These are phyloP conservation scores for Spinus pinus DNA, from an alignment of 2,797 vertebrate genomes.

Conservation along the genomic window DNA sequence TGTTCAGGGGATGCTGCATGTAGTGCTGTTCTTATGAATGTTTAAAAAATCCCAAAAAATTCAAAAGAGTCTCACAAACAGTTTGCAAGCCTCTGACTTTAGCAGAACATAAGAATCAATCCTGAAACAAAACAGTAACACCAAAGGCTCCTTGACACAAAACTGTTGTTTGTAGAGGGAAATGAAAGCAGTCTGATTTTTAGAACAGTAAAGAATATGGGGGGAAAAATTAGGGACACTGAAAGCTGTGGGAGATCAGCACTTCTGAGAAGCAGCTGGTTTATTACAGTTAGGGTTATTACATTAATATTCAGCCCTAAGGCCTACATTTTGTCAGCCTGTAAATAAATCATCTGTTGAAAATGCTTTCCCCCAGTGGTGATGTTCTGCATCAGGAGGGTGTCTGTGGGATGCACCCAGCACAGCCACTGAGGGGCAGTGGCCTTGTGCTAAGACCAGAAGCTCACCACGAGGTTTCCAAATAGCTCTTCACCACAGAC, in stretches of 20 bases:
- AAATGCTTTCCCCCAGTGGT: not conserved
- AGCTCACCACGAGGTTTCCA: not conserved
- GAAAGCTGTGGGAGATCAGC: not conserved
- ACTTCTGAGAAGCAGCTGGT: not conserved
- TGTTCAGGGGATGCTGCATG: not conserved
- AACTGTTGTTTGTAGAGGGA: not conserved
- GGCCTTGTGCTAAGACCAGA: not conserved
- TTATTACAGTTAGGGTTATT: not conserved
- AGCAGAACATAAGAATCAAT: not conserved
- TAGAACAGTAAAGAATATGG: not conserved
- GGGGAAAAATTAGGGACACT: not conserved
- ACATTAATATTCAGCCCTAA: constrained; percentile 18
- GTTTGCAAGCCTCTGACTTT: not conserved
- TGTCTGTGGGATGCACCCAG: not conserved
- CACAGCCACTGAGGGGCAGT: not conserved
- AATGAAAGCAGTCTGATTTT: not conserved
- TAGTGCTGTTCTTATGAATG: not conserved
- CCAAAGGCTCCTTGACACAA: not conserved
- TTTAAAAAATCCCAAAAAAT: not conserved
- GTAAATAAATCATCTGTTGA: not conserved
- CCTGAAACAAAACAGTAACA: not conserved
- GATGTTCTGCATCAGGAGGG: not conserved
- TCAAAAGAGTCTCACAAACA: not conserved
- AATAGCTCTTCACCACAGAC: not conserved
- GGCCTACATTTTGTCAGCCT: not conserved